phyloP scores from a whole-genome alignment of 2,888 invertebrate species.

The Lysandra bellargus region DNA sequence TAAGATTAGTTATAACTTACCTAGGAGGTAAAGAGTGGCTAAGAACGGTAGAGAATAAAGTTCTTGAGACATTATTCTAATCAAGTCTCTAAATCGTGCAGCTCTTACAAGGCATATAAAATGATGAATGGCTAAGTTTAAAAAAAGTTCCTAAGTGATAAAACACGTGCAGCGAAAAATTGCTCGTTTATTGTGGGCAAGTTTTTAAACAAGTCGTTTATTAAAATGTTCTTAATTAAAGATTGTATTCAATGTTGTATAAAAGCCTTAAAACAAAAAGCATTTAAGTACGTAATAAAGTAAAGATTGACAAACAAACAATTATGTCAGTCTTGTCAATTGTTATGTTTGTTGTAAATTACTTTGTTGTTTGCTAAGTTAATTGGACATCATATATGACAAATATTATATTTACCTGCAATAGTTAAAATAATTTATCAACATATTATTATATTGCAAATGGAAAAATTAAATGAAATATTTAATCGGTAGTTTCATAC shows the following conservation, averaged over 20 bases:
- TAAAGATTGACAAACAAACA: constrained; percentile 25
- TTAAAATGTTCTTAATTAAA: background rate
- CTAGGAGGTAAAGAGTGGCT: no score
- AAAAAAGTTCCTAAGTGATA: no score
- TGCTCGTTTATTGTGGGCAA: no score
- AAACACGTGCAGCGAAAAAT: no score
- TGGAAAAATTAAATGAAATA: constrained; percentile 45
- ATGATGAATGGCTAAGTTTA: no score
- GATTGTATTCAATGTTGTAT: background rate
- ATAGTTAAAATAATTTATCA: background rate
- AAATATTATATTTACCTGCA: background rate
- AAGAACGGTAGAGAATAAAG: no score
- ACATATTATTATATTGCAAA: constrained; percentile 23
- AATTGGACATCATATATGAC: background rate
- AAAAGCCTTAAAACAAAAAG: constrained; percentile 9
- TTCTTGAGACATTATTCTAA: no score
- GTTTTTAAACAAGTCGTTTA: no score
- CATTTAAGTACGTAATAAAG: background rate
- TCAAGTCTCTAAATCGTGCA: no score
- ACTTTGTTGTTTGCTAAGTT: constrained; percentile 18
- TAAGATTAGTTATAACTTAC: background rate
- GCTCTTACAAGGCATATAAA: no score
- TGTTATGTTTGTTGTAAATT: background rate
- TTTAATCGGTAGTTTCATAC: constrained; percentile 41
- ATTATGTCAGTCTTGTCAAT: background rate